Evolutionary conservation across 2,888 invertebrate species (phyloP), one percentile per base, ranked within the genome.

Genomic region (Euphydryas editha): DNA sequence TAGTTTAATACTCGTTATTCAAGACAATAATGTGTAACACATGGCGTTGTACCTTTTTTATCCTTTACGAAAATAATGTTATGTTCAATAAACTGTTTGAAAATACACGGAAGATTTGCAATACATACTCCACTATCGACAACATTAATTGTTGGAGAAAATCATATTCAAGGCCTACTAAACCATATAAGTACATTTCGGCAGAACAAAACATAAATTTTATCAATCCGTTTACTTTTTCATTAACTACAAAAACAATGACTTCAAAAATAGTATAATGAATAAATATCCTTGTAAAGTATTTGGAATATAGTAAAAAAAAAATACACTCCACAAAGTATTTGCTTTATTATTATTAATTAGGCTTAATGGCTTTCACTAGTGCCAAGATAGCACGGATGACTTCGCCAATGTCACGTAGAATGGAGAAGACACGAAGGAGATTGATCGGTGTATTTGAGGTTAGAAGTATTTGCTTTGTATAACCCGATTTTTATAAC

Each of bases 121-220:
- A 76, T 73, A 67, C 72, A 67, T 72, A 17, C 69, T 64, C 71
- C 62, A 65, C 67, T 56, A 72, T 70, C 66, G 51, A 70, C 65
- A 69, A 71, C 72, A 73, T 75, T 73, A 79, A 76, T 75, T 72
- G 76, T 67, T 72, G 74, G 80, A 76, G 78, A 81, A 83, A 83
- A 80, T 75, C 71, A 67, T 70, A 68, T 68, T 62, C 71, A 75
- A 83, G 79, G 82, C 78, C 49, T 15, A 49, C 73, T 73, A 65
- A 17, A 44, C 44, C 37, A 49, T 59, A 24, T 6, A 20, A 18
- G 47, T 24, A 21, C 49, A 21, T 5, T 49, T 24, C 15, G 21
- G 7, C 49, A 49, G 15, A 24, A 49, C 49, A 49, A 20, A 47
- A 47, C 47, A 39, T 11, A 46, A 13, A 13, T 13, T 20, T 47